Evolutionary conservation across 2,797 vertebrate species (phyloP).

Genomic region (Esox masquinongy): DNA sequence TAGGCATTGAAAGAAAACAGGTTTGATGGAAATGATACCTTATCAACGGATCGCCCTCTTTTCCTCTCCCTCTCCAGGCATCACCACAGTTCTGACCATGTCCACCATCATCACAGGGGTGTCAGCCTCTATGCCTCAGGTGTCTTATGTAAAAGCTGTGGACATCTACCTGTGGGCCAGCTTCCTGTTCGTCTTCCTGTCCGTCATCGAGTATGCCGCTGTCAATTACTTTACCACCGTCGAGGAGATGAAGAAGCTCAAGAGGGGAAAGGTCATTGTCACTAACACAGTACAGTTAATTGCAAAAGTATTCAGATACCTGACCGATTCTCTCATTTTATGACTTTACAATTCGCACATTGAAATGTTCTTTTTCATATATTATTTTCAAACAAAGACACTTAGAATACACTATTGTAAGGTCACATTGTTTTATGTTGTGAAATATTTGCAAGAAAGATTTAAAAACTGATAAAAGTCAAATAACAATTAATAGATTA

Average conservation of each 20-base stretch:
- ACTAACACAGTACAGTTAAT: neutral
- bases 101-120: slow-evolving; percentile 89
- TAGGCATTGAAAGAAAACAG: neutral
- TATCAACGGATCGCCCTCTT: neutral
- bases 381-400: no score
- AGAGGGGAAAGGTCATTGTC: slow-evolving; percentile 78
- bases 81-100: slow-evolving; percentile 92
- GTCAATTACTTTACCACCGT: slow-evolving; percentile 91
- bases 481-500: no score
- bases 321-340: no score
- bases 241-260: slow-evolving; percentile 84
- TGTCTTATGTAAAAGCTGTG: slow-evolving; percentile 92
- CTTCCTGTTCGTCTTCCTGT: slow-evolving; percentile 91
- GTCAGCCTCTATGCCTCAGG: slow-evolving; percentile 90
- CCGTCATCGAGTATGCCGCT: slow-evolving; percentile 87
- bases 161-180: slow-evolving; percentile 91
- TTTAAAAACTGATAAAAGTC: no score
- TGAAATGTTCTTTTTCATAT: no score
- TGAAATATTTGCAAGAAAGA: no score
- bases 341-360: no score
- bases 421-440: no score
- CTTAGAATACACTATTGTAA: no score
- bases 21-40: neutral
- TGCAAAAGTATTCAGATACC: no score
- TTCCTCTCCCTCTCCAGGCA: slow-evolving; percentile 69